A percentile compares a stretch with the other conserved stretches of the same genome.
These are phyloP conservation scores for Xiphorhynchus erythropygius DNA, from an alignment of 2,797 vertebrate species.

Conservation along the genomic window DNA sequence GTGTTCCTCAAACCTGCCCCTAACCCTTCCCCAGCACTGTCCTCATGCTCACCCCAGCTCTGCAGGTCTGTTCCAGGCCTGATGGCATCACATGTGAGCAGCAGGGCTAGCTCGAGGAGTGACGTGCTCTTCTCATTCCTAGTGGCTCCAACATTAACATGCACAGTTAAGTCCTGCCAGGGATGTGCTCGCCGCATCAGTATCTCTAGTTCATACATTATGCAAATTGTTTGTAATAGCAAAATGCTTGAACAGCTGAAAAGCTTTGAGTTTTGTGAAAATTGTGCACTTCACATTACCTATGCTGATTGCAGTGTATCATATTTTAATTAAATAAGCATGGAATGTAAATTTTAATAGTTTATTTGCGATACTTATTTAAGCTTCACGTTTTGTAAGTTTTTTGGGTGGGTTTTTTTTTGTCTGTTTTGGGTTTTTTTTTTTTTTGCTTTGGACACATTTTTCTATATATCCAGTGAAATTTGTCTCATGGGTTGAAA, in stretches of 20 bases:
- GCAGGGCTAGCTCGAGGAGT: not conserved
- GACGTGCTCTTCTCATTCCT: not conserved
- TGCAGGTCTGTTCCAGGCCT: not conserved
- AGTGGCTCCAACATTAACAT: not conserved
- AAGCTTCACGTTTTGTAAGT: not conserved
- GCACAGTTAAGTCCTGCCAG: not conserved
- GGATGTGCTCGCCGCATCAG: accelerated
- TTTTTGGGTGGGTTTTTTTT: not conserved
- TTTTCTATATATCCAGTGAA: not conserved
- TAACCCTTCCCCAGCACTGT: not conserved
- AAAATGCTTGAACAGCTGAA: not conserved
- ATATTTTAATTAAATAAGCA: slow-evolving; percentile 6
- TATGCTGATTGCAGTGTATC: not conserved
- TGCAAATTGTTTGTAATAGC: not conserved
- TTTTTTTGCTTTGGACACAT: not conserved
- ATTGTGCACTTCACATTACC: not conserved
- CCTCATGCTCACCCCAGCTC: not conserved
- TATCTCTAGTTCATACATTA: not conserved
- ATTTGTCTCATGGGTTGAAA: not conserved
- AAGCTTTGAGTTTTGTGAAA: not conserved
- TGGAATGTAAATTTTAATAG: not conserved
- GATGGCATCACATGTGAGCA: not conserved
- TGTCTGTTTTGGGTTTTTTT: not conserved
- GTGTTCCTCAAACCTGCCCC: not conserved
- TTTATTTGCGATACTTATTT: not conserved